Evolutionary conservation across 2,888 invertebrate genomes (phyloP).

Genomic region (Fragum fragum): DNA sequence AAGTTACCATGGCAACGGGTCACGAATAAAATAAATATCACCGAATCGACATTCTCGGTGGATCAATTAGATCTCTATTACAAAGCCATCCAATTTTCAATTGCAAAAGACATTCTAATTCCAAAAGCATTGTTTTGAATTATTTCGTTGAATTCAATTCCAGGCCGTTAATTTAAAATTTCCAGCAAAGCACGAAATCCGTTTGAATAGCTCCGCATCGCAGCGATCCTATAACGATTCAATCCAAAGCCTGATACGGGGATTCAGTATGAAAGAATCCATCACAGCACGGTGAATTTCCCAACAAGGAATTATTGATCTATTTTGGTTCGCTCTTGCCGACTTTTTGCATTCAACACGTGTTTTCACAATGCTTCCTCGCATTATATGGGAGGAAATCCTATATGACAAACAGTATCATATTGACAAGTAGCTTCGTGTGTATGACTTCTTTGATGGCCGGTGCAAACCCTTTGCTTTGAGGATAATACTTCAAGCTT

Average conservation of each 20-base stretch:
- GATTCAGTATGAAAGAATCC: constrained; percentile 17
- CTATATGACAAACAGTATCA: constrained; percentile 3
- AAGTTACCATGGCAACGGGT: constrained; percentile 58
- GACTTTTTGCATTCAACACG: constrained; percentile 27
- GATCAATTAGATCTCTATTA: constrained; percentile 28
- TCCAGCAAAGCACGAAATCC: neutral
- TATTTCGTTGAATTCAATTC: neutral
- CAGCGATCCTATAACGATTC: neutral
- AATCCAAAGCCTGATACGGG: constrained; percentile 1
- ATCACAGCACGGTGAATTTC: constrained; percentile 12
- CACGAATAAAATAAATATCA: constrained; percentile 43
- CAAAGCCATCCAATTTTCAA: neutral
- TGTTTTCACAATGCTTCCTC: neutral
- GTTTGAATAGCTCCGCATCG: neutral
- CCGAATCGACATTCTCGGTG: constrained; percentile 43
- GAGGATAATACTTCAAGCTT: too few relatives aligned
- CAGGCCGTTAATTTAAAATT: neutral
- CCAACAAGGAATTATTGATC: constrained; percentile 25
- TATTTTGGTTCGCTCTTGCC: constrained; percentile 1
- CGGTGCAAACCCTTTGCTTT: neutral
- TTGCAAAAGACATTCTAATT: neutral
- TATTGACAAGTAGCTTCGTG: neutral
- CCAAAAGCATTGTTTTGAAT: neutral
- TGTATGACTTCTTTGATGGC: neutral
- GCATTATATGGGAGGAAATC: neutral